Conservation (phyloP, 1,140 invertebrate species). For the Atta colombica region DNA sequence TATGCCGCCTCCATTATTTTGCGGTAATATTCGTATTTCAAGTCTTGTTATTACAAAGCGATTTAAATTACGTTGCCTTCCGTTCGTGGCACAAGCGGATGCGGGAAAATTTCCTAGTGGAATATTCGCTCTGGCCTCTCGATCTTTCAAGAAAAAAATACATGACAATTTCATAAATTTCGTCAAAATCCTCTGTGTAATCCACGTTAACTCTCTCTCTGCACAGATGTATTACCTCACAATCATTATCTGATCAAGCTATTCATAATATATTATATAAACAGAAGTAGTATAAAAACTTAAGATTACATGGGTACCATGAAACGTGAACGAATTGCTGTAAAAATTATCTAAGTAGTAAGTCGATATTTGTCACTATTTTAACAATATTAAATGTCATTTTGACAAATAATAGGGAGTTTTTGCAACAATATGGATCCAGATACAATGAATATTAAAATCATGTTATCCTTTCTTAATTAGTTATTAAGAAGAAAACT, state of each 20-base stretch:
- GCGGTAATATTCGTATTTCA: constrained; percentile 37
- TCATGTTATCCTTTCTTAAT: too few relatives aligned
- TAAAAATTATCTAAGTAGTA: too few relatives aligned
- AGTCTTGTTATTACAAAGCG: constrained; percentile 41
- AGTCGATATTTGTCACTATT: too few relatives aligned
- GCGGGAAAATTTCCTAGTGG: constrained; percentile 1
- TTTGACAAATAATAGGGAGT: too few relatives aligned
- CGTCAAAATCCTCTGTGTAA: background rate
- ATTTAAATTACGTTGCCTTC: constrained; percentile 41
- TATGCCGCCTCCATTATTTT: constrained; percentile 37
- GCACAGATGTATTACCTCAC: background rate
- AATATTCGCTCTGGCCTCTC: background rate
- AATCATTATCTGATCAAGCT: background rate
- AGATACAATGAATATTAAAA: too few relatives aligned
- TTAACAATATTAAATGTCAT: too few relatives aligned
- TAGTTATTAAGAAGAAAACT: too few relatives aligned
- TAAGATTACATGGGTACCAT: background rate
- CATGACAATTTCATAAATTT: background rate
- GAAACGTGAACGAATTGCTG: background rate
- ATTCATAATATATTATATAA: background rate
- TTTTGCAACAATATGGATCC: too few relatives aligned
- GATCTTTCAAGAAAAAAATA: constrained; percentile 10
- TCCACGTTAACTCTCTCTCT: background rate
- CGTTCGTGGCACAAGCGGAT: background rate
- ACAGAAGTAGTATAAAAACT: background rate